These are phyloP conservation scores for Ascaphus truei DNA, from an alignment of 2,113 vertebrate genomes.

Conservation along the genomic window DNA sequence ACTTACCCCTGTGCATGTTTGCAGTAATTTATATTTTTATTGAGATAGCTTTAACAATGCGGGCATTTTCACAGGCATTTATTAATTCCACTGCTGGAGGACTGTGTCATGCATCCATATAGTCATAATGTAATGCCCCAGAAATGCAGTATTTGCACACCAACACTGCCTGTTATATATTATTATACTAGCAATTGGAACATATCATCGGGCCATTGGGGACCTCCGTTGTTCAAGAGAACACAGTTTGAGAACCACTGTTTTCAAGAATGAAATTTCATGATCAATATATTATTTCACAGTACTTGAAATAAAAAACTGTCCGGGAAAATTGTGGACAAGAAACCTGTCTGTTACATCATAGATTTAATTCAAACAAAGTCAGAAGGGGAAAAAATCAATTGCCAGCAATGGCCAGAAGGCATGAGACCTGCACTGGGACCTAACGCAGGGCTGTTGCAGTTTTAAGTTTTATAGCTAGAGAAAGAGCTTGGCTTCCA, in stretches of 20 bases:
- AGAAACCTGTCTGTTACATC: not conserved
- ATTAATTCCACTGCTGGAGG: no score
- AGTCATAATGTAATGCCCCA: no score
- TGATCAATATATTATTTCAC: not conserved
- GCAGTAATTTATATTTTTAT: no score
- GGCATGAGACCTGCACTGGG: conserved; percentile 35
- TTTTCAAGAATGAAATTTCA: not conserved
- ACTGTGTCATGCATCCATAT: no score
- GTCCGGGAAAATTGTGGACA: not conserved
- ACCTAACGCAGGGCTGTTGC: conserved; percentile 27
- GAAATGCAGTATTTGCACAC: no score
- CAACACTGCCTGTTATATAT: no score
- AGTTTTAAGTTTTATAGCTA: conserved; percentile 40
- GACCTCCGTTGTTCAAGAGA: no score
- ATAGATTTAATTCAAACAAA: conserved; percentile 15
- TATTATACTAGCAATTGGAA: no score
- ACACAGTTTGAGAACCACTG: not conserved
- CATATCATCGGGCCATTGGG: no score
- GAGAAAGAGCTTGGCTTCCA: conserved; percentile 41
- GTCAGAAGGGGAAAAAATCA: not conserved
- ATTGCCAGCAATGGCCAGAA: conserved; percentile 21
- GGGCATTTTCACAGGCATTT: no score
- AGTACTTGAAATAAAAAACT: not conserved
- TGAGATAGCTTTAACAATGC: no score
- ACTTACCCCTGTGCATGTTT: no score